Conservation (phyloP, 2,888 invertebrate species). For the Sinentomon sp. region DNA sequence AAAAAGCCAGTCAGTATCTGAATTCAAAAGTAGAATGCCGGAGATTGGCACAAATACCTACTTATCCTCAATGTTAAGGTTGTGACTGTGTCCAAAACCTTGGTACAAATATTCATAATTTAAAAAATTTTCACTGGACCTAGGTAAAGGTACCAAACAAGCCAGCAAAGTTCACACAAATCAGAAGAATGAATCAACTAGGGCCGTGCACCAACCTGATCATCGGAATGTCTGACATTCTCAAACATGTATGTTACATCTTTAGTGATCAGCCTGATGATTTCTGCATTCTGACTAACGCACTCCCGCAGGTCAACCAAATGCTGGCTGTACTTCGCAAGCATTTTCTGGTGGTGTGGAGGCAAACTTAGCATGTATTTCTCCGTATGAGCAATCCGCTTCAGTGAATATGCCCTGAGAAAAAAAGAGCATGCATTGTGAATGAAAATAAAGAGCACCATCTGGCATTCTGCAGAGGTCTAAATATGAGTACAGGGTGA, state of each 20-base stretch:
- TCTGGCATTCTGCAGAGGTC: no score
- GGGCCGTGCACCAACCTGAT: slow-evolving; percentile 14
- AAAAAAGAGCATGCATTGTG: no score
- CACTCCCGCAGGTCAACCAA: slow-evolving; percentile 43
- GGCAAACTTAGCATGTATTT: slow-evolving; percentile 43
- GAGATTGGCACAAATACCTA: no score
- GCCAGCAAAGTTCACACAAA: background rate
- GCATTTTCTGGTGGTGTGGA: slow-evolving; percentile 38
- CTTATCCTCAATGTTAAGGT: no score
- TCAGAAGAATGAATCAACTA: slow-evolving; percentile 1
- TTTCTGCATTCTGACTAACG: slow-evolving; percentile 35
- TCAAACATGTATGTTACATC: slow-evolving; percentile 61
- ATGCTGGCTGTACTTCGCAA: slow-evolving; percentile 45
- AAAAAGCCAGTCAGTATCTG: background rate
- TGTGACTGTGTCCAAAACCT: no score
- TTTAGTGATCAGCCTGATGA: slow-evolving; percentile 39
- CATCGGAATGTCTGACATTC: slow-evolving; percentile 30
- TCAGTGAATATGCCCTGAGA: slow-evolving; percentile 42
- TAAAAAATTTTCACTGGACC: no score
- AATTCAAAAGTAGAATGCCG: no score
- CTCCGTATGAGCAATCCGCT: slow-evolving; percentile 45
- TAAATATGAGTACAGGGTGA: no score
- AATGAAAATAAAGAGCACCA: no score
- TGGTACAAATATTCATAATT: no score
- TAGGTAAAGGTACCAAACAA: background rate